Evolutionary conservation across 2,888 invertebrate genomes (phyloP), one percentile per base, ranked within the genome.

Genomic region (Desoria tigrina): DNA sequence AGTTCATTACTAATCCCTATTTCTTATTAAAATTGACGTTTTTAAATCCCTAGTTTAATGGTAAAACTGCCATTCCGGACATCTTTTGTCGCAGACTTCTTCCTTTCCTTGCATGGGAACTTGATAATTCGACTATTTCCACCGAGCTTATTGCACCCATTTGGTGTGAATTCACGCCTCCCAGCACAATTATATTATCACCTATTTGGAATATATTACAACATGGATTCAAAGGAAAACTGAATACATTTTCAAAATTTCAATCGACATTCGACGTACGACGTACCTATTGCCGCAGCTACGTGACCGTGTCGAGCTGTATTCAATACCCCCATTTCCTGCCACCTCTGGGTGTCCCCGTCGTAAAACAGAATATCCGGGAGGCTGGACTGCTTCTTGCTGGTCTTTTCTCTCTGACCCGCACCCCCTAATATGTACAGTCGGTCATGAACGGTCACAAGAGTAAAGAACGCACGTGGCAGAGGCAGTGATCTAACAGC

Each of bases 351-450:
- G 77, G 86, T 84, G 18, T 71, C 68, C 86, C 86, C 86, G 24
- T 84, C 79, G 76, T 84, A 84, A 1, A 83, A 83, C 3, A 68
- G 18, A 23, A 68, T 51, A 16, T 68, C 58, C 1, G 69, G 82
- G 82, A 61, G 83, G 83, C 83, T 2, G 81, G 78, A 4, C 82
- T 79, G 50, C 42, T 53, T 61, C 11, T 58, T 58, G 21, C 61
- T 66, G 21, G 54, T 60, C 11, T 63, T 56, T 24, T 74, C 71
- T n/a, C 74, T 76, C 77, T 84, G 84, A 2, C 85, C 86, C 42
- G 87, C 87, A 1, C 89, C 89, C 0, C 88, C 89, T 63, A 89
- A 83, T 39, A 88, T 79, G 77, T 85, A 88, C 50, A 89, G 78
- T 11, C 26, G 51, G 76, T 86, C 85, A 63, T 75, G 77, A 23